These are phyloP conservation scores for Rhagologus leucostigma DNA, from an alignment of 2,113 vertebrate genomes.

Conservation along the genomic window DNA sequence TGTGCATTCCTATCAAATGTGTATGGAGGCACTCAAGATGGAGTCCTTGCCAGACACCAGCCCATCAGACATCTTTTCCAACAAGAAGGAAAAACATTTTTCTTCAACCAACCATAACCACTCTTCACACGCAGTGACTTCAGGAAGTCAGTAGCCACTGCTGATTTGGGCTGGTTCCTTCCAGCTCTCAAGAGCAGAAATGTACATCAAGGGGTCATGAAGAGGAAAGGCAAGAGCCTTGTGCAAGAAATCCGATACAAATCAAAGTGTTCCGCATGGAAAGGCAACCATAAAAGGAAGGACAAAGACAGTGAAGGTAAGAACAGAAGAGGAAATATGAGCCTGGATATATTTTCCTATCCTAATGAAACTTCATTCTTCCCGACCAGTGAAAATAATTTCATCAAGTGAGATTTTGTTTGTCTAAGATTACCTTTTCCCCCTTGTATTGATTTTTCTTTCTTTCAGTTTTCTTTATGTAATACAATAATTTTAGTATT, in stretches of 20 bases:
- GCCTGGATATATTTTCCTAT: neutral
- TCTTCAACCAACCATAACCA: neutral
- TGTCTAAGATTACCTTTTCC: neutral
- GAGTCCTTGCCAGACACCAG: neutral
- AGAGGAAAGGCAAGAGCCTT: neutral
- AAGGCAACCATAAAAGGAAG: neutral
- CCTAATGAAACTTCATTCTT: neutral
- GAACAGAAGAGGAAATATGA: neutral
- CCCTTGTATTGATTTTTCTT: neutral
- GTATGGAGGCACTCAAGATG: neutral
- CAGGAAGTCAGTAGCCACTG: neutral
- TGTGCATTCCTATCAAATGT: neutral
- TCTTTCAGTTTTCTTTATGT: neutral
- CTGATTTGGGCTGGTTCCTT: neutral
- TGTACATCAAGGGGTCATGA: rapidly evolving
- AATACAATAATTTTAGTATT: neutral
- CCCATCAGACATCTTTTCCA: neutral
- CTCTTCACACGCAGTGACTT: neutral
- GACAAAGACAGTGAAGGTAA: neutral
- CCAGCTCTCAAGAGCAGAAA: neutral
- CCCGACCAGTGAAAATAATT: neutral
- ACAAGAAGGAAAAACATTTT: neutral
- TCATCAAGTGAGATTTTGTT: neutral
- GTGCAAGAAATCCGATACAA: neutral
- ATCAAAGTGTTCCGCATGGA: neutral